Conservation (phyloP, 2,797 vertebrate species). For the Sebastolobus altivelis region DNA sequence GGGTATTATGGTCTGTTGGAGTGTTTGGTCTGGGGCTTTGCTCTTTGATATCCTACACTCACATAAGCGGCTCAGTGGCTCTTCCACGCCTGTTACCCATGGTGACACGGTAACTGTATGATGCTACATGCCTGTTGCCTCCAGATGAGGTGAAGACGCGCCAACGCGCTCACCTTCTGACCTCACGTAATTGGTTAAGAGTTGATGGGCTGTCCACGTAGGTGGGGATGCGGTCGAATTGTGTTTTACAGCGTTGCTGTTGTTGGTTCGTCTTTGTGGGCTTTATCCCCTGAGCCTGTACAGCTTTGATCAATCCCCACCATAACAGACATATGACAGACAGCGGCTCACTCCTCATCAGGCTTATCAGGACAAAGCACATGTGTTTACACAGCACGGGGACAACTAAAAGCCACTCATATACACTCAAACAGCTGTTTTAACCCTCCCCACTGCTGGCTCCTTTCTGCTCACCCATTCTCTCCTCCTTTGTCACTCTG, state of each 20-base stretch:
- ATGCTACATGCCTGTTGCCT: constrained; percentile 56
- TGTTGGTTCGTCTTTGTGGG: constrained; percentile 49
- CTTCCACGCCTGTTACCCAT: constrained; percentile 67
- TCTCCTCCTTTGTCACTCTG: constrained; percentile 48
- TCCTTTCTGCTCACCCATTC: constrained; percentile 41
- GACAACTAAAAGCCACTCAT: constrained; percentile 73
- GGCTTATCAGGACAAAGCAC: constrained; percentile 83
- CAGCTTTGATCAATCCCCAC: constrained; percentile 72
- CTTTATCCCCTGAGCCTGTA: constrained; percentile 66
- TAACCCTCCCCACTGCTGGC: constrained; percentile 47
- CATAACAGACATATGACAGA: constrained; percentile 76
- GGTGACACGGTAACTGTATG: constrained; percentile 53
- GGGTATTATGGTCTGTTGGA: constrained; percentile 78
- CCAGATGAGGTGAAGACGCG: constrained; percentile 44
- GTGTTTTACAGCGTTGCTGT: constrained; percentile 36
- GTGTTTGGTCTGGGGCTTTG: constrained; percentile 80
- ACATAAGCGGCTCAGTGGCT: constrained; percentile 79
- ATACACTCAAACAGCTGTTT: constrained; percentile 68
- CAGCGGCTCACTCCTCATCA: constrained; percentile 71
- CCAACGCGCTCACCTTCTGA: constrained; percentile 28
- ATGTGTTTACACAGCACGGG: constrained; percentile 73
- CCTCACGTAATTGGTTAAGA: constrained; percentile 27
- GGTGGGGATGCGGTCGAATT: constrained; percentile 28
- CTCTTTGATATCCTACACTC: constrained; percentile 82
- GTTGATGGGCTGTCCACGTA: constrained; percentile 22